Evolutionary conservation across 1,140 invertebrate genomes (phyloP).

Genomic region (Cydia splendana): DNA sequence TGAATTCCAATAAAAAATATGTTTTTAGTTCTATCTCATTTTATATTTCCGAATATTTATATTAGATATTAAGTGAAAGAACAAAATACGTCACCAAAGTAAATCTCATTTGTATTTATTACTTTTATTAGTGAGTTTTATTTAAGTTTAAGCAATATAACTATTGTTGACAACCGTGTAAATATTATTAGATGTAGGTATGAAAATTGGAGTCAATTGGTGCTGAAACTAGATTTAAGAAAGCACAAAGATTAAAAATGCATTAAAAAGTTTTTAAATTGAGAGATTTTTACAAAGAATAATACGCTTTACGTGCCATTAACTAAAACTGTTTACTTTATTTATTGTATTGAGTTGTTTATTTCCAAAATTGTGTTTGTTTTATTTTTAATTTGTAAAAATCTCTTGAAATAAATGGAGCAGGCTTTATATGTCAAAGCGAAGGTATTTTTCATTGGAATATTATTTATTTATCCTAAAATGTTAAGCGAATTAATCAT

Average conservation of each 20-base stretch:
- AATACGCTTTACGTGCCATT: background rate
- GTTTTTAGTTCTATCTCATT: background rate
- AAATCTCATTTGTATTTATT: background rate
- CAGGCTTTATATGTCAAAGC: background rate
- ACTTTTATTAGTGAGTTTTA: background rate
- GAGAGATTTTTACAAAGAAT: background rate
- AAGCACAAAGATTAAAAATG: background rate
- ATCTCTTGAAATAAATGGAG: background rate
- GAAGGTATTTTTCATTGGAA: no score
- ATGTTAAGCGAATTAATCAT: no score
- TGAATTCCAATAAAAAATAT: no score
- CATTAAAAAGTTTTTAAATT: background rate
- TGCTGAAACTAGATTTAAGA: background rate
- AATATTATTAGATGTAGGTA: conserved; percentile 1
- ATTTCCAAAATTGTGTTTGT: background rate
- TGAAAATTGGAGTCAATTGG: conserved; percentile 5
- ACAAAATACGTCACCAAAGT: background rate
- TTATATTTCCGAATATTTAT: background rate
- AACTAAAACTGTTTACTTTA: background rate
- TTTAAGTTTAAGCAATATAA: background rate
- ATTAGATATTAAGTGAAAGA: background rate
- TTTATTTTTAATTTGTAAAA: background rate
- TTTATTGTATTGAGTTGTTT: background rate
- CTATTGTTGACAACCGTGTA: background rate
- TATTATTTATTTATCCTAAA: no score